These are phyloP conservation scores for Listronotus oregonensis DNA, from an alignment of 1,140 invertebrate genomes.

Conservation along the genomic window DNA sequence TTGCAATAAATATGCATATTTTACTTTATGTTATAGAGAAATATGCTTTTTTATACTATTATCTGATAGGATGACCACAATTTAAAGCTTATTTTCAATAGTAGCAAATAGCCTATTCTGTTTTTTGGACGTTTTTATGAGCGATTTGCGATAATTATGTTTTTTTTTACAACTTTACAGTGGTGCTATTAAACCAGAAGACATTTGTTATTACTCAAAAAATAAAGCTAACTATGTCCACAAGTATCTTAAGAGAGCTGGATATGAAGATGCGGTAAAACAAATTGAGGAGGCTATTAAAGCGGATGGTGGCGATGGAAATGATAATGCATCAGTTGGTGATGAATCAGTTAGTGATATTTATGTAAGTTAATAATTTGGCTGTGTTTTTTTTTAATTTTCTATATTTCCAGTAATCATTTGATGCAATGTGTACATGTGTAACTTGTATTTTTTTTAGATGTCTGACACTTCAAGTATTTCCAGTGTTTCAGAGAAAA, in stretches of 20 bases:
- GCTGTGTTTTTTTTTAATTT: too few relatives aligned
- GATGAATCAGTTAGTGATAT: constrained; percentile 10
- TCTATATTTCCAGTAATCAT: too few relatives aligned
- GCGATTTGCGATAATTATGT: too few relatives aligned
- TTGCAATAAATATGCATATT: too few relatives aligned
- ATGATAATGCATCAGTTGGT: constrained; percentile 15
- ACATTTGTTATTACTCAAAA: constrained; percentile 58
- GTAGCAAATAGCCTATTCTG: too few relatives aligned
- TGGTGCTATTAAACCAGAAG: constrained; percentile 53
- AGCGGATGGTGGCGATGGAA: constrained; percentile 46
- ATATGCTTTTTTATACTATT: too few relatives aligned
- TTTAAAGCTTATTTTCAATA: too few relatives aligned
- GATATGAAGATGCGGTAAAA: constrained; percentile 64
- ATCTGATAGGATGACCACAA: too few relatives aligned
- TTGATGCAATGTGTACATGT: too few relatives aligned
- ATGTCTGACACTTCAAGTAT: constrained; percentile 13
- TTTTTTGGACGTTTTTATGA: too few relatives aligned
- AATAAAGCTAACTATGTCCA: constrained; percentile 62
- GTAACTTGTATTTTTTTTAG: constrained; percentile 1
- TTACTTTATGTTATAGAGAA: too few relatives aligned
- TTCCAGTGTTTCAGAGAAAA: constrained; percentile 18
- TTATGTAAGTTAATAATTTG: constrained; percentile 10
- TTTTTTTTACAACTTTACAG: constrained; percentile 42
- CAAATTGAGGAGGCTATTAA: constrained; percentile 53
- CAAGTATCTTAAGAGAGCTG: constrained; percentile 62